Evolutionary conservation across 1,140 invertebrate genomes (phyloP), one percentile per base, ranked within the genome.

Genomic region (Schlechtendalia chinensis): DNA sequence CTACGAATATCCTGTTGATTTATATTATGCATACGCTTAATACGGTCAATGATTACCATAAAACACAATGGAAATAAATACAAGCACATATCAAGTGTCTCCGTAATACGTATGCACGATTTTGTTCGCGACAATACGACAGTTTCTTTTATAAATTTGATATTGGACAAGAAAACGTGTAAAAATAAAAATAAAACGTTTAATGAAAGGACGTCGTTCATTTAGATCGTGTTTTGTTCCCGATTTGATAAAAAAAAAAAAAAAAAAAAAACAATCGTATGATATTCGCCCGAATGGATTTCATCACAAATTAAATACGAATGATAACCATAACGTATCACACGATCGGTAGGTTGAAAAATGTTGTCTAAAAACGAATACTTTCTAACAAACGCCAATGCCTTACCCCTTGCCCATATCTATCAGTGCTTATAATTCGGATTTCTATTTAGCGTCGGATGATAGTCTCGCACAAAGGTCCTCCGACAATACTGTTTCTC

Each of bases 401-500:
- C 72, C 24, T 72, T 24, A 58, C 53, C 74, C 74, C 32, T 77
- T 77, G 14, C 14, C 32, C 56, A 24, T 27, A 69, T 77, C 59
- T 77, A 22, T 45, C 14, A 1, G 22, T 16, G 17, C 14, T 50
- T 50, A n/a, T n/a, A 58, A 77, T 77, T 56, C 56, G 74, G 54
- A 77, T 77, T 77, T 77, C 74, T 77, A 77, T 58, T 77, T 77
- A 77, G 32, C 22, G 27, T 77, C 32, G 56, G 32, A 56, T 32
- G 27, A 74, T 69, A 54, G 71, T 74, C 53, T 56, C 27, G 53
- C 27, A 69, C 56, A 77, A 77, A 77, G 74, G 74, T 39, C 54
- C n/a, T 24, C 72, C 32, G 74, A 77, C 54, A 77, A 59, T 77
- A 77, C 56, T 77, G 56, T 77, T 77, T 77, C 74, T 77, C 74